phyloP scores from a whole-genome alignment of 2,797 vertebrate species.

The Hephaestus fuliginosus region DNA sequence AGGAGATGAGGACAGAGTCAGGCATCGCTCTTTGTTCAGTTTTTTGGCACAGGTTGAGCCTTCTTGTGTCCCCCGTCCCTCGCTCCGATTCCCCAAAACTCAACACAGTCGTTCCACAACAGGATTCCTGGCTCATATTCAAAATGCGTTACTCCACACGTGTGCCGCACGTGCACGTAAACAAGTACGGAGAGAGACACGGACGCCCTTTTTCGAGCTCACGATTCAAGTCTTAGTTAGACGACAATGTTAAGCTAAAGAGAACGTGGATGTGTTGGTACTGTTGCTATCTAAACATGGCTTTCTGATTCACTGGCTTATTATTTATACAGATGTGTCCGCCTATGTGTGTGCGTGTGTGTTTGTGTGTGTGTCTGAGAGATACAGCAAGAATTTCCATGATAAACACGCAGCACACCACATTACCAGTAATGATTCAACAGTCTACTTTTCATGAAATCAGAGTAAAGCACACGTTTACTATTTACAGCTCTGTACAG shows the following conservation, averaged over 20 bases:
- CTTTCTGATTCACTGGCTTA: slow-evolving; percentile 72
- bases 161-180: slow-evolving; percentile 42
- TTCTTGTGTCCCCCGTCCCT: slow-evolving; percentile 44
- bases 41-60: slow-evolving; percentile 81
- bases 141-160: slow-evolving; percentile 39
- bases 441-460: slow-evolving; percentile 67
- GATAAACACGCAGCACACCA: slow-evolving; percentile 74
- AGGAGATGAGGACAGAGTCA: slow-evolving; percentile 63
- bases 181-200: slow-evolving; percentile 49
- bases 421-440: slow-evolving; percentile 76
- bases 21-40: slow-evolving; percentile 64
- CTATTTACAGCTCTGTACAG: slow-evolving; percentile 85
- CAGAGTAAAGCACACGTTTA: slow-evolving; percentile 72
- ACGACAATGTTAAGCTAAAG: slow-evolving; percentile 63
- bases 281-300: slow-evolving; percentile 71
- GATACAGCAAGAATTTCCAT: slow-evolving; percentile 71
- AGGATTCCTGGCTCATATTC: slow-evolving; percentile 56
- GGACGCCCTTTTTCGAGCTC: slow-evolving; percentile 55
- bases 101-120: slow-evolving; percentile 45
- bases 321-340: slow-evolving; percentile 59
- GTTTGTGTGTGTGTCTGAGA: slow-evolving; percentile 37
- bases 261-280: slow-evolving; percentile 50
- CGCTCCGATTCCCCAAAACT: slow-evolving; percentile 37
- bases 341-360: slow-evolving; percentile 29
- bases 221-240: slow-evolving; percentile 69